Evolutionary conservation across 53 echinoderm and acorn worm genomes (phyloP).

Genomic region (Echinometra lucunter): DNA sequence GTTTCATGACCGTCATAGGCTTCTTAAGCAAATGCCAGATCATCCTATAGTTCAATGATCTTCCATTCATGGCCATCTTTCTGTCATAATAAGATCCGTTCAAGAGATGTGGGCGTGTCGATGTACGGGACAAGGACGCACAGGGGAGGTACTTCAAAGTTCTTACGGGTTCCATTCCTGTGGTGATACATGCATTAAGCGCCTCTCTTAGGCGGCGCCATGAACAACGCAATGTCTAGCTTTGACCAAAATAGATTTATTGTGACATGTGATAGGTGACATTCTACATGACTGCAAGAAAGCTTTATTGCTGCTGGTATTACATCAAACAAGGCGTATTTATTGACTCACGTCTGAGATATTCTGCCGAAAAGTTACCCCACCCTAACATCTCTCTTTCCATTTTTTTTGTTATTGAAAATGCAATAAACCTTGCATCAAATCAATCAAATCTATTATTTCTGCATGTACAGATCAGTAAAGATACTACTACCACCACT

Average conservation of each 20-base stretch:
- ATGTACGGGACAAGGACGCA: background rate
- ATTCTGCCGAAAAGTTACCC: background rate
- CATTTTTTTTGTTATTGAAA: no score
- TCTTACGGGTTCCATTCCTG: background rate
- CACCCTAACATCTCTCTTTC: background rate
- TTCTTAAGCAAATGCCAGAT: background rate
- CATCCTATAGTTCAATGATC: background rate
- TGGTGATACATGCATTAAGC: background rate
- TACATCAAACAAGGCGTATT: background rate
- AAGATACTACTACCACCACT: conserved; percentile 13
- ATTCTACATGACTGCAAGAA: background rate
- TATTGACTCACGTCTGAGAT: background rate
- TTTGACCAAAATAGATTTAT: background rate
- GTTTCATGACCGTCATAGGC: background rate
- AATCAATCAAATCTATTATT: no score
- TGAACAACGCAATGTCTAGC: background rate
- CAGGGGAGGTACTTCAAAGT: conserved; percentile 10
- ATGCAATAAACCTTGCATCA: no score
- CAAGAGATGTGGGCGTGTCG: conserved; percentile 17
- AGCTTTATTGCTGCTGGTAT: background rate
- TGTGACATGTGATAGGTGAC: background rate
- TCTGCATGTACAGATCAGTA: no score
- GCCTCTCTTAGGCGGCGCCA: background rate
- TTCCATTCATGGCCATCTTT: background rate
- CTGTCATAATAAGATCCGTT: background rate